phyloP scores from a whole-genome alignment of 2,113 vertebrate genomes.

The Poeciliopsis prolifica region DNA sequence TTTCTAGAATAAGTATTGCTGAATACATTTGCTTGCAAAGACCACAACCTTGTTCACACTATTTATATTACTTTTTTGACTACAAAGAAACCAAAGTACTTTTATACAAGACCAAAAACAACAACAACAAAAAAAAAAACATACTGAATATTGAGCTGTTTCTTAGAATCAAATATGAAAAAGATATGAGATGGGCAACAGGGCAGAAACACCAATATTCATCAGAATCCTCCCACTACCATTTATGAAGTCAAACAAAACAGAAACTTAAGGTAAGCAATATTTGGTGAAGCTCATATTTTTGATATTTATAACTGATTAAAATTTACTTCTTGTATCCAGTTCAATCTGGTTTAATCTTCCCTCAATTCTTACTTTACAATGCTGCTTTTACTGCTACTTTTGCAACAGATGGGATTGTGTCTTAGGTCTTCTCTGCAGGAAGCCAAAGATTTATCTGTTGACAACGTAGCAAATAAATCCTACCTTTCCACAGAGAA shows the following conservation, averaged over 20 bases:
- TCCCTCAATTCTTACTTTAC: too few relatives aligned
- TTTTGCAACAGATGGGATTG: slow-evolving; percentile 48
- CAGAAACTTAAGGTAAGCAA: background rate
- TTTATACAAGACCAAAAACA: too few relatives aligned
- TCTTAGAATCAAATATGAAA: background rate
- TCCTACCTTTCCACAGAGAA: slow-evolving; percentile 36
- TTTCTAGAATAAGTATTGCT: too few relatives aligned
- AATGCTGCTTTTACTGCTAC: slow-evolving; percentile 31
- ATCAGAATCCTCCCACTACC: background rate
- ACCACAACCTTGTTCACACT: too few relatives aligned
- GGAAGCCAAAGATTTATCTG: slow-evolving; percentile 50
- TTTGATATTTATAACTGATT: too few relatives aligned
- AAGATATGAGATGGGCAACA: background rate
- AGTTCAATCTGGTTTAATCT: too few relatives aligned
- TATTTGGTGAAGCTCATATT: too few relatives aligned
- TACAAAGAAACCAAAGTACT: too few relatives aligned
- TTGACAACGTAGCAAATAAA: slow-evolving; percentile 44
- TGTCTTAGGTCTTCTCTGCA: slow-evolving; percentile 25
- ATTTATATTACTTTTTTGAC: too few relatives aligned
- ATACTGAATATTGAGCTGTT: background rate
- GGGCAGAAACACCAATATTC: background rate
- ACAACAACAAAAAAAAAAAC: too few relatives aligned
- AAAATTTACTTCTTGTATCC: too few relatives aligned
- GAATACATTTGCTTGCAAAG: too few relatives aligned
- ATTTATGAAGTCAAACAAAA: background rate